Conservation (phyloP, 2,113 vertebrate genomes). For the Meleagris gallopavo region DNA sequence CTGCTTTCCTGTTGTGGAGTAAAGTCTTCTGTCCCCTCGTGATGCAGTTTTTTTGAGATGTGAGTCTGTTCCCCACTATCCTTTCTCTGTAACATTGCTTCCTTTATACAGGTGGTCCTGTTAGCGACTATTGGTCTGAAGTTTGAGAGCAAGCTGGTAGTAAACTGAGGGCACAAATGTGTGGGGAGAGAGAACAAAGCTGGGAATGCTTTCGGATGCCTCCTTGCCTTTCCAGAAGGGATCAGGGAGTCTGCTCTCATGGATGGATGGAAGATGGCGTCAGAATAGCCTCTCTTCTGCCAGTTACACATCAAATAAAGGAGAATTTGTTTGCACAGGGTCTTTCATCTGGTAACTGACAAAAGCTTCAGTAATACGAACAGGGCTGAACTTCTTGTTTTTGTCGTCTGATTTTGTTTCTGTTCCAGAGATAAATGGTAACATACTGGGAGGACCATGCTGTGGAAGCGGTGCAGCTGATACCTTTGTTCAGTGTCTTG, state of each 20-base stretch:
- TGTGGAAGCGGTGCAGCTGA: background rate
- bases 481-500: background rate
- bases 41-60: background rate
- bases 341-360: background rate
- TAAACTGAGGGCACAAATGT: background rate
- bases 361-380: background rate
- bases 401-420: background rate
- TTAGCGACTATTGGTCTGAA: background rate
- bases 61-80: background rate
- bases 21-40: background rate
- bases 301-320: background rate
- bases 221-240: background rate
- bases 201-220: background rate
- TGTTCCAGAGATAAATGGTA: background rate
- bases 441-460: background rate
- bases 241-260: background rate
- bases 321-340: background rate
- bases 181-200: background rate
- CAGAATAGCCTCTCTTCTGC: background rate
- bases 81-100: background rate
- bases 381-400: background rate
- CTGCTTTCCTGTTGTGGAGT: background rate
- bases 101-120: rapidly evolving
- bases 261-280: background rate
- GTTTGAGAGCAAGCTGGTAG: background rate